Base-by-base conservation (phyloP, 2,797 vertebrate genomes). In the Amphiprion clarkii region DNA sequence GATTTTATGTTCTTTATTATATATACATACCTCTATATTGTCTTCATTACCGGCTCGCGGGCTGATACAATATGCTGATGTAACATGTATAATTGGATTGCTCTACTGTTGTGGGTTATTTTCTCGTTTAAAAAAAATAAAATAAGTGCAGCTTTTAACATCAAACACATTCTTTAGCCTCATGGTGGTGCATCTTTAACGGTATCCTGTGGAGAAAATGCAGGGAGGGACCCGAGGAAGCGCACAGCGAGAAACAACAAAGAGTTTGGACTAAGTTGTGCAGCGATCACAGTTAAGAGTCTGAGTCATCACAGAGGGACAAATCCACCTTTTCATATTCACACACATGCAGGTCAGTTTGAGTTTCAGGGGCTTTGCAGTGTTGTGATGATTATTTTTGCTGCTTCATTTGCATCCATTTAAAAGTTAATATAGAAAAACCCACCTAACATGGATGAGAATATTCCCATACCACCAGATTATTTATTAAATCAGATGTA, bases 71-170 rank as follows among this genome's bases (percentile, higher is more conserved):
- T 49, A 17, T 76, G 36, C 59, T 70, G 31, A 63, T 67, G 64
- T 68, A 63, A 81, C 64, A 21, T 71, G n/a, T 67, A 75, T 70
- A 78, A 69, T 77, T 69, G 19, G 21, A 8, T 31, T 61, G 7
- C 62, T 73, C 33, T 46, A 0, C 36, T 54, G 21, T 62, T 73
- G 64, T 77, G 1, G 53, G 46, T 74, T 70, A 62, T 81, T 72
- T 76, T 67, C 14, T 53, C 21, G 53, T 53, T 27, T 3, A 27
- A 11, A 2, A 1, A 44, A 14, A 40, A 69, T 13, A 44, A 49
- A 60, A 53, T 25, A 79, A 55, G 46, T 31, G 27, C 60, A 33
- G 62, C 21, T 74, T 83, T 79, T 62, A 78, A 79, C 33, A 64
- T 70, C 56, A 77, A 72, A 77, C 36, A 29, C 52, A 49, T 56